Evolutionary conservation across 1,140 invertebrate genomes (phyloP).

Genomic region (Meloidogyne exigua): DNA sequence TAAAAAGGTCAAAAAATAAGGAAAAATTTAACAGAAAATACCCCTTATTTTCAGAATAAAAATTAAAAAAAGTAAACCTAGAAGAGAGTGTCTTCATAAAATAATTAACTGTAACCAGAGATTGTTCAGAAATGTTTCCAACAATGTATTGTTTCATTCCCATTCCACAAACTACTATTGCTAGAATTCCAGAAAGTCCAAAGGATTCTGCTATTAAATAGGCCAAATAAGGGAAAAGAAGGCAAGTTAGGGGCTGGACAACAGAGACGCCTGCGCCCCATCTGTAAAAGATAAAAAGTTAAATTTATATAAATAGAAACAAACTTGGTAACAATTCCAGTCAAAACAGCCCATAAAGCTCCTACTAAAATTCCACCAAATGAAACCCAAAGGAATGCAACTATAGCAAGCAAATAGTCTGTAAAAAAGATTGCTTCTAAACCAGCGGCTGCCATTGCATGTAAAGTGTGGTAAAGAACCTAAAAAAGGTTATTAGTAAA

Average conservation of each 20-base stretch:
- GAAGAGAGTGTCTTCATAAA: constrained; percentile 71
- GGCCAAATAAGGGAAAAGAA: constrained; percentile 43
- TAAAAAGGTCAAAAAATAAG: too few species aligned
- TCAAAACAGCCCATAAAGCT: constrained; percentile 88
- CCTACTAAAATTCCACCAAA: constrained; percentile 89
- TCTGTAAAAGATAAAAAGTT: constrained; percentile 22
- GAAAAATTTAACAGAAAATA: too few species aligned
- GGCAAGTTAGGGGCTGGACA: constrained; percentile 35
- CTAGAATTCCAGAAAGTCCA: constrained; percentile 42
- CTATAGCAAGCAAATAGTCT: constrained; percentile 36
- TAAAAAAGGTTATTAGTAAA: constrained; percentile 10
- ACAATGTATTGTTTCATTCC: constrained; percentile 99
- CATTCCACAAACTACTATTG: constrained; percentile 93
- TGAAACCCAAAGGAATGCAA: constrained; percentile 88
- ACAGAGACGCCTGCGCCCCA: constrained; percentile 27
- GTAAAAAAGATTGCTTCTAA: constrained; percentile 20
- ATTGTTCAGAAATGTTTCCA: constrained; percentile 92
- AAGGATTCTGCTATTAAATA: constrained; percentile 36
- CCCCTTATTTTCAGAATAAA: too few species aligned
- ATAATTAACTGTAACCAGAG: constrained; percentile 93
- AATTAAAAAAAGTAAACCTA: constrained; percentile 37
- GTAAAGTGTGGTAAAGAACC: constrained; percentile 44
- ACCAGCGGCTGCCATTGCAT: constrained; percentile 40
- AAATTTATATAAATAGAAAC: too few species aligned
- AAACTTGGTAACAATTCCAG: constrained; percentile 64